A percentile compares a stretch with the other conserved stretches of the same genome.
phyloP scores from a whole-genome alignment of 2,797 vertebrate genomes.

The Epinephelus malabaricus region DNA sequence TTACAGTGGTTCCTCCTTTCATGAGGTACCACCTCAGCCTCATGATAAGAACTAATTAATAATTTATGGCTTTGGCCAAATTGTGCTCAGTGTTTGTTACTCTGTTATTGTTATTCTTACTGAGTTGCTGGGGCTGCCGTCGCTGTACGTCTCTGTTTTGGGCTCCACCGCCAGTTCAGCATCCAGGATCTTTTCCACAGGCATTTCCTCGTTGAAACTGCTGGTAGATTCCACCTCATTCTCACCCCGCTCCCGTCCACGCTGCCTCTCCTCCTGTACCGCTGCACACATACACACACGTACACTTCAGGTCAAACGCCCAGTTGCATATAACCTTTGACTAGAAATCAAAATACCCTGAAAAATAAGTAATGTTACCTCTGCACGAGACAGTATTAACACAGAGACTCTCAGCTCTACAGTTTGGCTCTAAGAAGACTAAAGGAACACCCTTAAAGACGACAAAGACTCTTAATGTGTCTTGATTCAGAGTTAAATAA shows the following conservation, averaged over 20 bases:
- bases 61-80: neutral
- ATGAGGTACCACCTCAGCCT: neutral
- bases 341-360: too few relatives aligned
- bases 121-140: conserved; percentile 89
- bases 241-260: conserved; percentile 93
- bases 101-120: conserved; percentile 76
- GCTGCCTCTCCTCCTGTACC: conserved; percentile 97
- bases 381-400: too few relatives aligned
- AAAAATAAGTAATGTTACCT: too few relatives aligned
- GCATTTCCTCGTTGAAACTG: conserved; percentile 93
- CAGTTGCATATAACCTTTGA: too few relatives aligned
- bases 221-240: conserved; percentile 91
- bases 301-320: conserved; percentile 22
- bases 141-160: conserved; percentile 91
- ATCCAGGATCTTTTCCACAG: conserved; percentile 97
- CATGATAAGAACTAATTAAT: conserved; percentile 5
- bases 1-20: neutral
- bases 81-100: neutral
- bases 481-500: too few relatives aligned
- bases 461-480: too few relatives aligned
- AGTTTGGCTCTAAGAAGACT: too few relatives aligned
- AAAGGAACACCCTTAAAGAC: too few relatives aligned
- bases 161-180: conserved; percentile 96
- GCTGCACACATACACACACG: conserved; percentile 80
- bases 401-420: too few relatives aligned